phyloP scores from a whole-genome alignment of 2,797 vertebrate genomes.

The Bovichtus variegatus region DNA sequence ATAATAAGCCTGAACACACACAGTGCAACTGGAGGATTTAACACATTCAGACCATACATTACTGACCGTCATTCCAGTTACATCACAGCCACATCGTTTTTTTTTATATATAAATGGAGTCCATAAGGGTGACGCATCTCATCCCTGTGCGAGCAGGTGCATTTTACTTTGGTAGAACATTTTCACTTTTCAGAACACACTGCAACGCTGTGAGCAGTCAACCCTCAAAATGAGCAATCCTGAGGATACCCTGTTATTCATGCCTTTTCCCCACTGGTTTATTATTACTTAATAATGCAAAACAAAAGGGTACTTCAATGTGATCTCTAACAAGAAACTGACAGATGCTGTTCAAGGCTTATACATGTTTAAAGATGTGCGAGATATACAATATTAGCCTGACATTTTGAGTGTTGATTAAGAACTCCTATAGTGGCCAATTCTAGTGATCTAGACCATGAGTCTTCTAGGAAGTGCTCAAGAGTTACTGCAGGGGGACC shows the following conservation, averaged over 20 bases:
- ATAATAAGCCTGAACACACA: slow-evolving; percentile 28
- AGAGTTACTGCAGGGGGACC: too few species aligned
- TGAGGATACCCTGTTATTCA: not conserved
- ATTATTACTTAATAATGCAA: not conserved
- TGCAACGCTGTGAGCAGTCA: not conserved
- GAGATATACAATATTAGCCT: too few species aligned
- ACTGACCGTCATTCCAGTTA: slow-evolving; percentile 15
- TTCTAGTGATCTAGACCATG: not conserved
- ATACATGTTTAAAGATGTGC: too few species aligned
- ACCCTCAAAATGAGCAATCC: not conserved
- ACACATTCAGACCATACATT: slow-evolving; percentile 18
- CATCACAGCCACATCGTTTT: not conserved
- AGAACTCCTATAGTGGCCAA: not conserved
- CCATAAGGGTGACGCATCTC: too few species aligned
- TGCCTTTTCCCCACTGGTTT: not conserved
- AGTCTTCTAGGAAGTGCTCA: too few species aligned
- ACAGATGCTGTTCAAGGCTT: too few species aligned
- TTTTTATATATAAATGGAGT: not conserved
- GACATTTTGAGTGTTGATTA: too few species aligned
- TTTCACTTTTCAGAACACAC: slow-evolving; percentile 53
- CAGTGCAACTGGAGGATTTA: not conserved
- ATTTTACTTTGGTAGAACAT: slow-evolving; percentile 40
- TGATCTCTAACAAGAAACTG: not conserved
- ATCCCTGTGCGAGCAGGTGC: slow-evolving; percentile 21
- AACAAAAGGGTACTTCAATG: not conserved